Evolutionary conservation across 2,113 vertebrate genomes (phyloP).

Genomic region (Labeo rohita): DNA sequence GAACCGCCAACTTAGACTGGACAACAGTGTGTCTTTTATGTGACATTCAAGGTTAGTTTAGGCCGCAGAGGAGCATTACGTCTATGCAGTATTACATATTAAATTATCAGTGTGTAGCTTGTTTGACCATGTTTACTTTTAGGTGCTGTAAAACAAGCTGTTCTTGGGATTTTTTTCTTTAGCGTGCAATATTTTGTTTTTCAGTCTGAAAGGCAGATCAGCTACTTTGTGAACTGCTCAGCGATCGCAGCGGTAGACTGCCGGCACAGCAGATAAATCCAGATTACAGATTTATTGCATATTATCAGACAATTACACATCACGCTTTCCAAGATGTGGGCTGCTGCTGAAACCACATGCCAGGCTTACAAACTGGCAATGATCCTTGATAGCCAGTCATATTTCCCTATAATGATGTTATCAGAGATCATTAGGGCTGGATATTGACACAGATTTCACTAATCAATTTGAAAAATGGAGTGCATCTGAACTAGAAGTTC

Average conservation of each 20-base stretch:
- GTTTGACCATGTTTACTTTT: slow-evolving; percentile 27
- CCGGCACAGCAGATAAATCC: neutral
- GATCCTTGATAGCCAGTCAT: neutral
- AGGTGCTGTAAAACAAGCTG: neutral
- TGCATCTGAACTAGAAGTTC: no score
- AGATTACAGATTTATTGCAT: slow-evolving; percentile 27
- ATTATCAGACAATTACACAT: slow-evolving; percentile 19
- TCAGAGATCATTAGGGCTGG: neutral
- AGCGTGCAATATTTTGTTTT: neutral
- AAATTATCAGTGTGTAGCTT: slow-evolving; percentile 45
- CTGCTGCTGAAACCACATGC: neutral
- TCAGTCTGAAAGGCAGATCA: neutral
- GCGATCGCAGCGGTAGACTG: neutral
- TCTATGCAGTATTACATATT: slow-evolving; percentile 12
- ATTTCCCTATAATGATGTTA: neutral
- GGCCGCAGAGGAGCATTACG: neutral
- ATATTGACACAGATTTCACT: neutral
- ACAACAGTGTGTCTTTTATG: neutral
- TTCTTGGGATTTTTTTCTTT: neutral
- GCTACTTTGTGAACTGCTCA: neutral
- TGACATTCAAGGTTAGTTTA: neutral
- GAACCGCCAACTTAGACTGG: neutral
- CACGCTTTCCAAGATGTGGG: neutral
- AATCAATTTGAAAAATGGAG: no score
- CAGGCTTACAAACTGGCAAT: neutral